phyloP scores from a whole-genome alignment of 2,888 invertebrate species.

The Drosophila anceps region DNA sequence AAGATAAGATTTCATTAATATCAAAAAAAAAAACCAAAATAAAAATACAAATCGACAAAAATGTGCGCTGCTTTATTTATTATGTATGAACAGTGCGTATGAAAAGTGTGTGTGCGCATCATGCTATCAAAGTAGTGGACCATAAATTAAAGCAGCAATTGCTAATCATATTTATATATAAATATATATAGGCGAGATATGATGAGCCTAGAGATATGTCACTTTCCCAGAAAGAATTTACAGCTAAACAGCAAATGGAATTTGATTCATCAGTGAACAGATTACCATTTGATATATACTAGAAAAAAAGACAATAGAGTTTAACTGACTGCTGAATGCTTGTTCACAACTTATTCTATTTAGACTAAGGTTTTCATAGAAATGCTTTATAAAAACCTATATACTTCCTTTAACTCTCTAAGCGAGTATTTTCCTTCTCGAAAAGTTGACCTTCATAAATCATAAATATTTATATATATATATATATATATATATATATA shows the following conservation, averaged over 20 bases:
- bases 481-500: background rate
- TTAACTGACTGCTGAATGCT: background rate
- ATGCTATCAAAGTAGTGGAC: background rate
- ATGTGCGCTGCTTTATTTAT: slow-evolving; percentile 21
- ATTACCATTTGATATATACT: background rate
- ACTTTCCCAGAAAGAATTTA: background rate
- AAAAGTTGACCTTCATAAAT: slow-evolving; percentile 10
- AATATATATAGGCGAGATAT: background rate
- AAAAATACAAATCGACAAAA: slow-evolving; percentile 6
- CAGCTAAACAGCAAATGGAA: background rate
- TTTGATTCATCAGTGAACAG: background rate
- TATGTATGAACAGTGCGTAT: slow-evolving; percentile 30
- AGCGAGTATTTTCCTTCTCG: background rate
- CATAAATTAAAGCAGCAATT: slow-evolving; percentile 36
- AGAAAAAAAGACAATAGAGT: background rate
- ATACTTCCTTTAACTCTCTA: background rate
- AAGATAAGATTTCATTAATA: slow-evolving; percentile 65
- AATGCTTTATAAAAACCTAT: background rate
- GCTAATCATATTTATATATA: slow-evolving; percentile 11
- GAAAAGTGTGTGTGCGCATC: slow-evolving; percentile 31
- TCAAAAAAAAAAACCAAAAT: slow-evolving; percentile 8
- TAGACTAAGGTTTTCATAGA: too few relatives aligned
- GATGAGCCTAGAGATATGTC: background rate
- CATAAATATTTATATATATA: background rate
- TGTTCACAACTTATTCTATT: too few relatives aligned